Conservation (phyloP, 2,797 vertebrate species). For the Lerista edwardsae region DNA sequence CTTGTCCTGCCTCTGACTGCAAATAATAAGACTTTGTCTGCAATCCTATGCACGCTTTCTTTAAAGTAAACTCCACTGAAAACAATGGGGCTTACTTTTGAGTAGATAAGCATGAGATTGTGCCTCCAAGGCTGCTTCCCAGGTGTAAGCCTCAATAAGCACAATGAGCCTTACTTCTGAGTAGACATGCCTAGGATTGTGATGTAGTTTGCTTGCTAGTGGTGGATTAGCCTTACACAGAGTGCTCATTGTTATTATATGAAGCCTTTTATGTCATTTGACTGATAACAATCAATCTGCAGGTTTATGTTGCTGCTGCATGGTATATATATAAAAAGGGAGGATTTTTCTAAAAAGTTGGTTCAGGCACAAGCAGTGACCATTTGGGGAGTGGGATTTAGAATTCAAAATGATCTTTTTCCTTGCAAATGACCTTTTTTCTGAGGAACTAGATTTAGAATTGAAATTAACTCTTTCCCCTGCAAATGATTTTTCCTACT, state of each 20-base stretch:
- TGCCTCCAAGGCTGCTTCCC: constrained; percentile 1
- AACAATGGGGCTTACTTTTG: too few relatives aligned
- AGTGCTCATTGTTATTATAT: not conserved
- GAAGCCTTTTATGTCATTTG: not conserved
- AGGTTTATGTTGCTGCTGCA: not conserved
- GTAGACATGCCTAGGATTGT: too few relatives aligned
- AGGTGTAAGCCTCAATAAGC: too few relatives aligned
- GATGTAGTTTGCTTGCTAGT: not conserved
- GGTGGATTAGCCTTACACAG: not conserved
- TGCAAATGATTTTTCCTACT: constrained; percentile 62
- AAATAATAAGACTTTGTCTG: not conserved
- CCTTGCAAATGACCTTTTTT: constrained; percentile 50
- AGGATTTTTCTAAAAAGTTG: constrained; percentile 22
- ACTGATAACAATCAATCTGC: not conserved
- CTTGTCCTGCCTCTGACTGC: not conserved
- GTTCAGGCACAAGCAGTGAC: constrained; percentile 42
- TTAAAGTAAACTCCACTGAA: too few relatives aligned
- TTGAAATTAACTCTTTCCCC: constrained; percentile 61
- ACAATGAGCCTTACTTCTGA: too few relatives aligned
- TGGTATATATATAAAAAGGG: not conserved
- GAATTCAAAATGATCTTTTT: constrained; percentile 8
- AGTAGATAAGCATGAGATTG: too few relatives aligned
- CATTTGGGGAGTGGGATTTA: constrained; percentile 52
- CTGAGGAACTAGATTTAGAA: constrained; percentile 59
- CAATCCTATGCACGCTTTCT: too few relatives aligned